Percentiles rank a stretch among this genome's conserved stretches.
Conservation (phyloP, 1,140 invertebrate species). For the Drosophila melanica region DNA sequence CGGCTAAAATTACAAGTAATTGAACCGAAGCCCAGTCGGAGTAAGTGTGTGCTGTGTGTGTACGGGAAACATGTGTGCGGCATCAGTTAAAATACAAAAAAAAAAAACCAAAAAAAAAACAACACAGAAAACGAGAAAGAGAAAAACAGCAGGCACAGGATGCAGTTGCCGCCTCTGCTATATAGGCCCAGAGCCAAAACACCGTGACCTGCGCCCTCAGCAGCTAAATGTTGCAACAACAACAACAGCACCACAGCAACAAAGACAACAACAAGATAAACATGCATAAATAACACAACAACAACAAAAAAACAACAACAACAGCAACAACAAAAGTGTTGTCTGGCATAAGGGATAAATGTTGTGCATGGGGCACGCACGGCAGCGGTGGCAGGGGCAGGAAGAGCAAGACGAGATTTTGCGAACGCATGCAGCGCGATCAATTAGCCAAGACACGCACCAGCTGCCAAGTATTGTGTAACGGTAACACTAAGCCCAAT, state of each 20-base stretch:
- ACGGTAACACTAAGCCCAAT: constrained; percentile 47
- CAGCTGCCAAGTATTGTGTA: constrained; percentile 48
- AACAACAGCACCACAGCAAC: constrained; percentile 18
- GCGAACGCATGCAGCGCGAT: constrained; percentile 39
- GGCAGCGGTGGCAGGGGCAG: background rate
- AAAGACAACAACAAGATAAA: constrained; percentile 25
- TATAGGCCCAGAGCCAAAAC: constrained; percentile 13
- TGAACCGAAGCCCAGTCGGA: constrained; percentile 52
- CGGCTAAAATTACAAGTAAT: constrained; percentile 81
- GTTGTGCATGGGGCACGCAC: background rate
- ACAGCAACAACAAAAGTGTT: background rate
- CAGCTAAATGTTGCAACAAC: constrained; percentile 45
- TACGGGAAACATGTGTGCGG: constrained; percentile 64
- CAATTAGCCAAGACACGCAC: constrained; percentile 49
- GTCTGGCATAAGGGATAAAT: constrained; percentile 17
- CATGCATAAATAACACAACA: constrained; percentile 40
- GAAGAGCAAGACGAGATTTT: constrained; percentile 17
- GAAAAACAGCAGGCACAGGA: constrained; percentile 58
- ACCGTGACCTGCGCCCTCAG: constrained; percentile 42
- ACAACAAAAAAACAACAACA: background rate
- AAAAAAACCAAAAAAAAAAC: background rate
- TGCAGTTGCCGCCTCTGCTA: constrained; percentile 30
- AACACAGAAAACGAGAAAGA: too few relatives aligned
- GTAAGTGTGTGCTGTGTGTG: constrained; percentile 22
- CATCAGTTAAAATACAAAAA: constrained; percentile 49